A percentile compares a stretch with the other conserved stretches of the same genome.
phyloP scores from a whole-genome alignment of 2,113 vertebrate genomes.

The Pygoscelis adeliae region DNA sequence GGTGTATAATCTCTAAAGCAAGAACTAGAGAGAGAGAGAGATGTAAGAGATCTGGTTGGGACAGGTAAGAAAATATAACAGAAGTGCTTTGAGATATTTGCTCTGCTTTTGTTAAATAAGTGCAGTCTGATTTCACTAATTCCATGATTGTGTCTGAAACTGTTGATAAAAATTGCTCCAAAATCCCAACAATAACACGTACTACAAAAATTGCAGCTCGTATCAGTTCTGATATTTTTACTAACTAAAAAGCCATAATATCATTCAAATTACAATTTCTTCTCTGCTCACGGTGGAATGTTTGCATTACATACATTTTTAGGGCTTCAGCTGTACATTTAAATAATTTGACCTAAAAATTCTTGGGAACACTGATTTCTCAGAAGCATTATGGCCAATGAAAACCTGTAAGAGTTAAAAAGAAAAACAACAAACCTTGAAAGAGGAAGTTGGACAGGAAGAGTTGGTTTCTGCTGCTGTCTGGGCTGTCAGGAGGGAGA shows the following conservation, averaged over 20 bases:
- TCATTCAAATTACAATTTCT: not conserved
- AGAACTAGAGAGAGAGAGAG: not conserved
- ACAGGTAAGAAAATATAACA: not conserved
- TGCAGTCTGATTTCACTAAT: not conserved
- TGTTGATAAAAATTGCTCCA: not conserved
- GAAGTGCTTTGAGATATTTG: not conserved
- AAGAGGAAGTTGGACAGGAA: slow-evolving; percentile 72
- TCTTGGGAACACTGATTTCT: not conserved
- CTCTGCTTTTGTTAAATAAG: not conserved
- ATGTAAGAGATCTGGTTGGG: not conserved
- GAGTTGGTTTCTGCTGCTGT: slow-evolving; percentile 49
- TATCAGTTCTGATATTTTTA: not conserved
- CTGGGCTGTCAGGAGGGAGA: not conserved
- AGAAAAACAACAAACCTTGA: not conserved
- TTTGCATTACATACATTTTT: not conserved
- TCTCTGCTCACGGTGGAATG: rapidly evolving
- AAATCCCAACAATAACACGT: not conserved
- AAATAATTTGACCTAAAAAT: not conserved
- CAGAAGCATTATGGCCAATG: not conserved
- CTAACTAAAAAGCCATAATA: not conserved
- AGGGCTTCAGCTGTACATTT: not conserved
- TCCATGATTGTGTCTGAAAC: not conserved
- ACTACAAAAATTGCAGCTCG: not conserved
- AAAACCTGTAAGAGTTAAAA: not conserved
- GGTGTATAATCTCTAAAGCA: not conserved